These are phyloP conservation scores for Bucorvus abyssinicus DNA, from an alignment of 2,797 vertebrate genomes.

Conservation along the genomic window DNA sequence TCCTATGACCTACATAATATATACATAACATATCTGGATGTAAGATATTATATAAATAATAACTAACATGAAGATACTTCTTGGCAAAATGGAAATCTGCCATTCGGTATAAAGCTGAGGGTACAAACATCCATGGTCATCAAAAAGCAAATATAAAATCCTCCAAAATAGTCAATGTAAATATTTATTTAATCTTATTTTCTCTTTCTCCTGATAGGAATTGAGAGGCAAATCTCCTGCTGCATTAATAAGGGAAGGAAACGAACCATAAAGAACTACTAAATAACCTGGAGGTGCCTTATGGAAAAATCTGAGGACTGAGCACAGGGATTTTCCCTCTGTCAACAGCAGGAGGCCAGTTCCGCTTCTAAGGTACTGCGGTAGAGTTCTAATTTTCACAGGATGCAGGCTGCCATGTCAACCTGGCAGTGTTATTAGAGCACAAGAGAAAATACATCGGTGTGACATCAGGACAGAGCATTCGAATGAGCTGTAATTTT, in stretches of 20 bases:
- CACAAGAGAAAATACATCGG: not conserved
- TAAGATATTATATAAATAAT: no score
- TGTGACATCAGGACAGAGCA: not conserved
- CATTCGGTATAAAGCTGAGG: not conserved
- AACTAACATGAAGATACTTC: not conserved
- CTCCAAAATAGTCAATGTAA: not conserved
- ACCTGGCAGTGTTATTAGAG: not conserved
- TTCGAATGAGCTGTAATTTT: not conserved
- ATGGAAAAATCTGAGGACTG: not conserved
- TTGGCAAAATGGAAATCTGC: not conserved
- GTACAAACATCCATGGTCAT: not conserved
- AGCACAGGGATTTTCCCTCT: not conserved
- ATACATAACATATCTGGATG: no score
- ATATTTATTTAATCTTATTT: conserved; percentile 5
- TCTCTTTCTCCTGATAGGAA: not conserved
- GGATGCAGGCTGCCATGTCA: not conserved
- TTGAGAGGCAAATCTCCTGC: not conserved
- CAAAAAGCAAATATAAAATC: not conserved
- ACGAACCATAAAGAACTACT: not conserved
- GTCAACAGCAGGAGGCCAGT: not conserved
- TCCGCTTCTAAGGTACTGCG: not conserved
- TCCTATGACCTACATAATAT: not conserved
- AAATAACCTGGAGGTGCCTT: conserved; percentile 22
- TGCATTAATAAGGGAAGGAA: not conserved
- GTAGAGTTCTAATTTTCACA: conserved; percentile 9